Evolutionary conservation across 2,113 vertebrate genomes (phyloP).

Genomic region (human): GRCh38 chr19:31303501-31304000

Average conservation of each 20-base stretch:
- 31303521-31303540: fast-evolving
- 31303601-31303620: too few relatives aligned
- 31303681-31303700: neutral
- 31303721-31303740: fast-evolving
- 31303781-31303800: neutral
- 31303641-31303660: fast-evolving
- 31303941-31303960: neutral
- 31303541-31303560: neutral
- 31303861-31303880: neutral
- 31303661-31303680: neutral
- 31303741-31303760: too few relatives aligned
- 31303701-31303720: neutral
- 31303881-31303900: neutral
- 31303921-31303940: fast-evolving
- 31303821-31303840: neutral
- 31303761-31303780: neutral
- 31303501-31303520: neutral
- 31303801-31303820: neutral
- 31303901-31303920: neutral
- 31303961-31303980: neutral
- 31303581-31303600: too few relatives aligned
- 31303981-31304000: too few relatives aligned
- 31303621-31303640: neutral
- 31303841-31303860: neutral
- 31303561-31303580: neutral